These are phyloP conservation scores for Chorisops tibialis DNA, from an alignment of 2,888 invertebrate genomes.

Conservation along the genomic window DNA sequence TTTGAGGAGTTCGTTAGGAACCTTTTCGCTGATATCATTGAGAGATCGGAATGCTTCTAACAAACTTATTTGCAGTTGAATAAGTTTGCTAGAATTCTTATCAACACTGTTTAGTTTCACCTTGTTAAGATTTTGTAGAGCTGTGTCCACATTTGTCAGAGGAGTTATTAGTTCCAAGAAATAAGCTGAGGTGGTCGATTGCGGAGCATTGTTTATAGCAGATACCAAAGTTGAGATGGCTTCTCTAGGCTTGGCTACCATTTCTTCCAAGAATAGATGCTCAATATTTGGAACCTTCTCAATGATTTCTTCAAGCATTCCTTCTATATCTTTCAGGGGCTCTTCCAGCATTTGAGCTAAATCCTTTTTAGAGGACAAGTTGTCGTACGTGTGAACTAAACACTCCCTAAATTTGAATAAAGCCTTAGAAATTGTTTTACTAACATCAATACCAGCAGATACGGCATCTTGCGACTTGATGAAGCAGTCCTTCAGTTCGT, in stretches of 20 bases:
- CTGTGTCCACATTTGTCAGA: background rate
- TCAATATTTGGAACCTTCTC: conserved; percentile 47
- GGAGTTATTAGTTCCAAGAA: background rate
- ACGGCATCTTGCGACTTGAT: conserved; percentile 28
- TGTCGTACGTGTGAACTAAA: conserved; percentile 48
- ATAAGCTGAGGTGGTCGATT: background rate
- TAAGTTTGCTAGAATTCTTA: conserved; percentile 7
- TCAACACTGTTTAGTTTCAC: background rate
- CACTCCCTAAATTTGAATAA: conserved; percentile 48
- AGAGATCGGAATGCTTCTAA: conserved; percentile 24
- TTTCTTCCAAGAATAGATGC: conserved; percentile 53
- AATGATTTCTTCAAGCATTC: conserved; percentile 47
- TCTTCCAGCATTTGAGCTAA: conserved; percentile 37
- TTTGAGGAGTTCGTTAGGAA: conserved; percentile 11
- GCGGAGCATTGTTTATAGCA: conserved; percentile 4
- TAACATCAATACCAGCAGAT: conserved; percentile 30
- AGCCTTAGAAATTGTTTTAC: conserved; percentile 41
- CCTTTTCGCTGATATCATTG: conserved; percentile 22
- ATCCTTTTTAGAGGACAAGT: conserved; percentile 41
- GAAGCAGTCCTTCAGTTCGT: background rate
- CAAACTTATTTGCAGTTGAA: conserved; percentile 23
- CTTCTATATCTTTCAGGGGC: conserved; percentile 41
- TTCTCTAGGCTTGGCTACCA: conserved; percentile 45
- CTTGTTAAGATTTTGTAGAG: background rate
- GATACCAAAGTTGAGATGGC: conserved; percentile 39